phyloP scores from a whole-genome alignment of 2,888 invertebrate species.

The Dynastes hyllus region DNA sequence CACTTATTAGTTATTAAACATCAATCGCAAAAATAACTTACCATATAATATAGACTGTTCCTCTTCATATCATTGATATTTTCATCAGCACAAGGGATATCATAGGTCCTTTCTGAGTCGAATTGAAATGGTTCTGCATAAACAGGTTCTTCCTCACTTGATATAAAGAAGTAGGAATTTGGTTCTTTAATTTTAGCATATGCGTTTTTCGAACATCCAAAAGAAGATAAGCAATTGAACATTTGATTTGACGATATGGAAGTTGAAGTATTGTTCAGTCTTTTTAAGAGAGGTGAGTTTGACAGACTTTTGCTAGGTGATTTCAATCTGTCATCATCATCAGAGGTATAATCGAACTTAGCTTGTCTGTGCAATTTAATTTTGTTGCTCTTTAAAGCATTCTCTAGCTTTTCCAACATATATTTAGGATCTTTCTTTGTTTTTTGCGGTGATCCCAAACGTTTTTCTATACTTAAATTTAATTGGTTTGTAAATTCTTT shows the following conservation, averaged over 20 bases:
- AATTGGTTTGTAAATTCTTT: slow-evolving; percentile 55
- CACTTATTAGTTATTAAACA: too few relatives aligned
- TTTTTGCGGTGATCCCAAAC: slow-evolving; percentile 46
- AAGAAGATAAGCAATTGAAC: slow-evolving; percentile 69
- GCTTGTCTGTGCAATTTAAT: slow-evolving; percentile 61
- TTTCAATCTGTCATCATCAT: slow-evolving; percentile 66
- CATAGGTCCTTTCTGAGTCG: not conserved
- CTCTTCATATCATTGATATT: slow-evolving; percentile 60
- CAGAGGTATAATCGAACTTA: slow-evolving; percentile 63
- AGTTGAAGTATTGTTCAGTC: slow-evolving; percentile 48
- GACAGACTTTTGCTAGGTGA: slow-evolving; percentile 56
- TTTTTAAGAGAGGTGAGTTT: slow-evolving; percentile 46
- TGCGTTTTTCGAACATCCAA: slow-evolving; percentile 64
- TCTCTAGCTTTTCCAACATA: slow-evolving; percentile 79
- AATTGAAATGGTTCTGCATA: slow-evolving; percentile 77
- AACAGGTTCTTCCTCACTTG: slow-evolving; percentile 69
- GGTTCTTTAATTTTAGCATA: slow-evolving; percentile 67
- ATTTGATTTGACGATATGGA: slow-evolving; percentile 53
- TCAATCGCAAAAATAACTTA: slow-evolving; percentile 61
- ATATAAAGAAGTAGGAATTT: slow-evolving; percentile 67
- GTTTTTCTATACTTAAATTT: slow-evolving; percentile 34
- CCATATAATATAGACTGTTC: slow-evolving; percentile 72
- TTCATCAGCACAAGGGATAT: slow-evolving; percentile 52
- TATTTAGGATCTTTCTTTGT: slow-evolving; percentile 74
- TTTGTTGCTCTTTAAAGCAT: slow-evolving; percentile 74